Base-by-base conservation (phyloP, 2,797 vertebrate species). In the Artibeus jamaicensis region DNA sequence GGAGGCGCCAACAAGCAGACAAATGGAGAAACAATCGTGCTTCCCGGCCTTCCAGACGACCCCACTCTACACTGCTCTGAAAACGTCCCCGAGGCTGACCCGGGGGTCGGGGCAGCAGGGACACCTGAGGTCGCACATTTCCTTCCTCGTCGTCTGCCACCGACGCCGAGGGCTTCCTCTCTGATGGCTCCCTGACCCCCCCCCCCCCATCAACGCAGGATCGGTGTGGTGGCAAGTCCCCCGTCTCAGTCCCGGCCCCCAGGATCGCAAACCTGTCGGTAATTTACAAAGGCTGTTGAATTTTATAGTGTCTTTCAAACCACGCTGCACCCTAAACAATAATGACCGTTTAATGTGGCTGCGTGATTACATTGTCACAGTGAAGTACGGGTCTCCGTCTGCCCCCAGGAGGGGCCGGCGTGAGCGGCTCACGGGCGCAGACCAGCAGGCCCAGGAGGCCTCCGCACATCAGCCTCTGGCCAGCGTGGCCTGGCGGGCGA, bases 321-420 rank as follows among this genome's bases (percentile, higher is more conserved):
- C 98, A 99, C 98, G 99, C 98, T 98, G 96, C 98, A 99, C 99
- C 99, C 99, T 99, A 99, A 99, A 99, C 99, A 99, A 99, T 99
- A 99, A 99, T 99, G 99, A 99, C 99, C 99, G 99, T 99, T 99
- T 99, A 99, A 99, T 99, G 99, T 98, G 99, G 99, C 99, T 99
- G 99, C 99, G 99, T 99, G 99, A 99, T 99, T 99, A 99, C 99
- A 99, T 99, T 99, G 99, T 99, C 99, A 99, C 97, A 88, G 99
- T 99, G 99, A 99, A 99, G 99, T 99, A 99, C 98, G 98, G 98
- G 98, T 96, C 99, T 99, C 98, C 98, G 99, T 99, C 99, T 98
- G 99, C 99, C 98, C 99, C 99, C 98, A 98, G 99, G 99, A 99
- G 99, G 99, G 99, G 99, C 98, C 98, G 99, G 99, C 97, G 98